Base-by-base conservation (phyloP, 1,140 invertebrate species). In the Eumeta japonica region DNA sequence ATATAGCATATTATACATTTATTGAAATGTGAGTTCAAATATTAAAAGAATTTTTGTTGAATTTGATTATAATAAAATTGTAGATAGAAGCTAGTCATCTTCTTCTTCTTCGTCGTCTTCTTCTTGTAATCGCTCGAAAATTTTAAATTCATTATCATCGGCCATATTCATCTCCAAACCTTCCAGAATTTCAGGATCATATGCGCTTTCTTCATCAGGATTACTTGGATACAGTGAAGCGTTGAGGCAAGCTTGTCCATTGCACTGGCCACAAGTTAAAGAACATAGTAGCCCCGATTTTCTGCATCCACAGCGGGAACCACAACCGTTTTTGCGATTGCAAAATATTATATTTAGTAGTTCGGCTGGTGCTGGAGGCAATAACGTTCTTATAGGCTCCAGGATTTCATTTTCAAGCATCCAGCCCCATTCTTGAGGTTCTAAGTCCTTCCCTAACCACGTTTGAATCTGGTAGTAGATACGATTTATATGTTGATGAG, bases 391-490 rank as follows among this genome's bases (percentile, higher is more conserved):
- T 14, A 56, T 55, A 36, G 70, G 64, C 38, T 60, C 41, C 41
- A 72, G 36, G 16, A 60, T 45, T 42, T 48, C 40, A 42, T 60
- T 50, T 46, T 40, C 41, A 31, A 55, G 24, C 39, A 38, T 47
- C 64, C 56, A 70, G 24, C 52, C 57, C 59, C 60, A 74, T 45
- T 51, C 47, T 47, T 61, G 43, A 28, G 65, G 63, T 46, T 61
- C 42, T 40, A 68, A 47, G 32, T 68, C 36, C 15, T 64, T 45
- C 33, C 58, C 59, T 52, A 63, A 40, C 62, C 68, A 72, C 28
- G 48, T 55, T 55, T 72, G 62, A 50, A 75, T 43, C 43, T 74
- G 57, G 36, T 63, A 67, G 35, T 71, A 74, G 4, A 70, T 61
- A 43, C 66, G 50, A 34, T 60, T 56, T 32, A 59, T 29, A 50